A percentile compares a stretch with the other conserved stretches of the same genome.
These are phyloP conservation scores for Sapajus apella DNA, from an alignment of 2,113 vertebrate species.

Conservation along the genomic window DNA sequence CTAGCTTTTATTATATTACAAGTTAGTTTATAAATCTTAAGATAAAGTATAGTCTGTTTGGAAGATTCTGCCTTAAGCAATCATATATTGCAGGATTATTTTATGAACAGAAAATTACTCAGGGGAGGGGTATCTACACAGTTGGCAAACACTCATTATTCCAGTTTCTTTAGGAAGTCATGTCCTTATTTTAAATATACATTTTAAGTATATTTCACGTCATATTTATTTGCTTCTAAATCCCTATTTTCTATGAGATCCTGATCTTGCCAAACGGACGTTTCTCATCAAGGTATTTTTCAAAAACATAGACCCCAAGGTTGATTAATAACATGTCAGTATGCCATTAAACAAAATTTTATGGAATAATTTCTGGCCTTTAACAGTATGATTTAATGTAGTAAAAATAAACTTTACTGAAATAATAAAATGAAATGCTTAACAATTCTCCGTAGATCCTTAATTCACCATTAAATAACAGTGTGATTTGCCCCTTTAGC, in stretches of 20 bases:
- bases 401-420: conserved; percentile 11
- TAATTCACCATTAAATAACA: conserved; percentile 1
- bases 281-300: conserved; percentile 25
- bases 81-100: background rate
- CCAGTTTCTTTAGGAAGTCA: background rate
- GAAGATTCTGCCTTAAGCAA: background rate
- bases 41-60: background rate
- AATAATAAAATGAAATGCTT: conserved; percentile 19
- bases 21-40: background rate
- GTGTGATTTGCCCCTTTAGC: background rate
- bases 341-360: background rate
- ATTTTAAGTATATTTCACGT: background rate
- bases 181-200: background rate
- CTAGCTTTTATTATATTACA: background rate
- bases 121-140: accelerated
- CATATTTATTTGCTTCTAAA: background rate
- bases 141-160: background rate
- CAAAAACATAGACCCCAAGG: background rate
- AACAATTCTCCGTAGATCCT: background rate
- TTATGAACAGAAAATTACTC: background rate
- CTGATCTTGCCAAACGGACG: background rate
- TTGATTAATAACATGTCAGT: background rate
- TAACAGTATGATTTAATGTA: background rate
- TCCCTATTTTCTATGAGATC: background rate
- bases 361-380: background rate